phyloP scores from a whole-genome alignment of 1,140 invertebrate species.

The Drosophila burlai region DNA sequence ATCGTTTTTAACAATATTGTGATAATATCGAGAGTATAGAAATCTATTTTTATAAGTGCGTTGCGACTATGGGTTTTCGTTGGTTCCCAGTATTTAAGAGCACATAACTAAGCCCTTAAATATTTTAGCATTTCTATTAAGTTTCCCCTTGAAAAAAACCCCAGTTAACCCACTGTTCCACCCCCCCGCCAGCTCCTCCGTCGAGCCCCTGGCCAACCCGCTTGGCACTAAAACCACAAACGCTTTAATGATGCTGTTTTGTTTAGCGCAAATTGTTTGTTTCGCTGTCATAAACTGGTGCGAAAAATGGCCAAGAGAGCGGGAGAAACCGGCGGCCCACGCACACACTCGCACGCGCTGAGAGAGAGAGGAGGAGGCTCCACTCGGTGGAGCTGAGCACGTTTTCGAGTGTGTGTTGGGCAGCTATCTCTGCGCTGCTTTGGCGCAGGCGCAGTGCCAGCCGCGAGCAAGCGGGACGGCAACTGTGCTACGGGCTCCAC shows the following conservation, averaged over 20 bases:
- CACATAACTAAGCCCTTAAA: neutral
- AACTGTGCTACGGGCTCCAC: slow-evolving; percentile 38
- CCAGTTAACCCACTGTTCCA: slow-evolving; percentile 14
- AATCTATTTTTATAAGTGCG: neutral
- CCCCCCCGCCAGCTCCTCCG: neutral
- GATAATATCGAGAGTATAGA: neutral
- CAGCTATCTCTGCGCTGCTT: slow-evolving; percentile 63
- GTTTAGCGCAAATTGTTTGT: slow-evolving; percentile 84
- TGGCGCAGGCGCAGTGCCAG: slow-evolving; percentile 60
- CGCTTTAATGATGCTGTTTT: slow-evolving; percentile 85
- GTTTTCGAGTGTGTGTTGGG: slow-evolving; percentile 34
- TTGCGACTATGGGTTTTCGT: no score
- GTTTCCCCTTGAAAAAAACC: neutral
- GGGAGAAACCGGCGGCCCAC: slow-evolving; percentile 31
- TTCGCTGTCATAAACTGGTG: slow-evolving; percentile 84
- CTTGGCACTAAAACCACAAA: slow-evolving; percentile 83
- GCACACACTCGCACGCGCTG: slow-evolving; percentile 2
- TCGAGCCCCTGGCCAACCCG: slow-evolving; percentile 43
- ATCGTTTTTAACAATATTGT: neutral
- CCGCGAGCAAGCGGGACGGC: slow-evolving; percentile 51
- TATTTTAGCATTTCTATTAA: neutral
- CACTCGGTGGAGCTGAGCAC: slow-evolving; percentile 58
- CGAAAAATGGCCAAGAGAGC: slow-evolving; percentile 79
- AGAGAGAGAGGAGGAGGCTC: slow-evolving; percentile 31
- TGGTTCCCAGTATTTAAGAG: neutral